Conservation (phyloP, 2,113 vertebrate genomes). For the Myiozetetes cayanensis region DNA sequence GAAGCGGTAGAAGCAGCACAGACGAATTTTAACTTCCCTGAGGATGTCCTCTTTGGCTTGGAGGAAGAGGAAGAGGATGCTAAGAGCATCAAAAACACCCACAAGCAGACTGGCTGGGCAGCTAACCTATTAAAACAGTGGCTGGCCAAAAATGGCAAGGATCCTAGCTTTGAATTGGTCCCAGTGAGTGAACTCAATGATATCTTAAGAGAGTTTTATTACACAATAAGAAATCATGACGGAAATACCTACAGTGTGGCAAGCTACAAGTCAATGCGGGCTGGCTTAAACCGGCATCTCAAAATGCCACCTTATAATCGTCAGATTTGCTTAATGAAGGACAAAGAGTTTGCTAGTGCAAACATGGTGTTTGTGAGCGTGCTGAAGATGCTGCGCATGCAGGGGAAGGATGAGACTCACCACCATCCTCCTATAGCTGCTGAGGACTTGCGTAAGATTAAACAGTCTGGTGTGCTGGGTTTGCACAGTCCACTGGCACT, state of each 20-base stretch:
- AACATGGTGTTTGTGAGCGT: constrained; percentile 62
- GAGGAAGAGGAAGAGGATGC: constrained; percentile 67
- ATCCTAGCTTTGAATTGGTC: constrained; percentile 66
- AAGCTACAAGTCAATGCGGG: constrained; percentile 70
- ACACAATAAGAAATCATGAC: constrained; percentile 57
- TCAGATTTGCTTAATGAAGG: constrained; percentile 69
- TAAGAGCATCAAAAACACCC: constrained; percentile 67
- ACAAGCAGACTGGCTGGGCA: constrained; percentile 65
- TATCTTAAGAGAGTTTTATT: constrained; percentile 65
- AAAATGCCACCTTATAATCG: constrained; percentile 63
- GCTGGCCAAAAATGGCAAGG: constrained; percentile 64
- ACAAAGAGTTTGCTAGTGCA: constrained; percentile 67
- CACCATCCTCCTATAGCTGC: constrained; percentile 64
- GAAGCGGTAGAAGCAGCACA: constrained; percentile 49
- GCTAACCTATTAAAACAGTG: constrained; percentile 62
- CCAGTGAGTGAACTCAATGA: constrained; percentile 67
- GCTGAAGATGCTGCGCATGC: constrained; percentile 66
- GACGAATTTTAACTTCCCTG: constrained; percentile 49
- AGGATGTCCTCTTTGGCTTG: constrained; percentile 62
- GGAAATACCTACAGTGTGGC: constrained; percentile 70
- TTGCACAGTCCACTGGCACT: constrained; percentile 64
- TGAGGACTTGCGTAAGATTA: constrained; percentile 65
- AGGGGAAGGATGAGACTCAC: constrained; percentile 68
- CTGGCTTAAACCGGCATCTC: constrained; percentile 69
- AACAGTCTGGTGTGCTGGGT: constrained; percentile 62